These are phyloP conservation scores for Butorides virescens DNA, from an alignment of 2,113 vertebrate species.

Conservation along the genomic window DNA sequence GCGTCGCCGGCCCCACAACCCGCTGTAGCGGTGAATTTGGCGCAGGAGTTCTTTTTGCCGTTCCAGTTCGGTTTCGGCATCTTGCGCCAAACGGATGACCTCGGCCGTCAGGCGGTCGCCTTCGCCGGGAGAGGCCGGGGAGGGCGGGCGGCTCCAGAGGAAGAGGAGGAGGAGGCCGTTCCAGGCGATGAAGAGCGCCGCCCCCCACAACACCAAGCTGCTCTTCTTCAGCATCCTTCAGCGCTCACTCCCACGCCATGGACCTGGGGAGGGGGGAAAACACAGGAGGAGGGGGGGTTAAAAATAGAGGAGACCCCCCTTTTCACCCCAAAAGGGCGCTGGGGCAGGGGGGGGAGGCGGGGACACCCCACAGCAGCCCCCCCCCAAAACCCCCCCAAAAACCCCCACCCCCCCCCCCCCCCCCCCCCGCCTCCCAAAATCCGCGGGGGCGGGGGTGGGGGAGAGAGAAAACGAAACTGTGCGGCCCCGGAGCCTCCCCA, in stretches of 20 bases:
- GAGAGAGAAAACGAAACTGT: background rate
- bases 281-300: background rate
- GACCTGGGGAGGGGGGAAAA: constrained; percentile 45
- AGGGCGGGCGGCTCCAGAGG: constrained; percentile 86
- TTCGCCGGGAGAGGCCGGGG: constrained; percentile 36
- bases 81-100: constrained; percentile 80
- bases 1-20: background rate
- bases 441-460: too few relatives aligned
- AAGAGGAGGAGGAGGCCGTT: constrained; percentile 91
- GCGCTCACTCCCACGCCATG: constrained; percentile 60
- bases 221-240: constrained; percentile 94
- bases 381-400: background rate
- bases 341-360: too few relatives aligned
- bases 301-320: background rate
- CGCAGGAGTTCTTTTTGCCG: constrained; percentile 84
- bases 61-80: constrained; percentile 86
- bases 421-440: too few relatives aligned
- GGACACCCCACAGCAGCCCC: background rate
- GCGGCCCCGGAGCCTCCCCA: background rate
- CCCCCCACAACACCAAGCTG: constrained; percentile 86
- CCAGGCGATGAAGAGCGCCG: constrained; percentile 90
- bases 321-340: background rate
- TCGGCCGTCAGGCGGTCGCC: constrained; percentile 64
- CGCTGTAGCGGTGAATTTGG: constrained; percentile 81
- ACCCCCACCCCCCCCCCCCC: too few relatives aligned